These are phyloP conservation scores for Diabrotica undecimpunctata DNA, from an alignment of 1,140 invertebrate genomes.

Conservation along the genomic window DNA sequence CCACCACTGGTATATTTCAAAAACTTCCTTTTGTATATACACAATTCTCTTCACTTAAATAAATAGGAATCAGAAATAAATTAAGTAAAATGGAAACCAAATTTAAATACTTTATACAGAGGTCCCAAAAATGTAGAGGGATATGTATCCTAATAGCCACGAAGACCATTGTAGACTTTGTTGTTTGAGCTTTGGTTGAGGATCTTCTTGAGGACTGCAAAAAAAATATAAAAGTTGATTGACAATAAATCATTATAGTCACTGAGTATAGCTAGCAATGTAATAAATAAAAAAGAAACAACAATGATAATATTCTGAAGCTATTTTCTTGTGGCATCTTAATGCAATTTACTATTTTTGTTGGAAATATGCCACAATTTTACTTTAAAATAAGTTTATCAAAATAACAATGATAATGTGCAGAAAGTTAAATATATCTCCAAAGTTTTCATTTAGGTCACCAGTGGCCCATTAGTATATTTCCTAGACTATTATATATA, in stretches of 20 bases:
- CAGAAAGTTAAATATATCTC: no score
- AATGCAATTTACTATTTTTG: no score
- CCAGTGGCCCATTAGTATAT: no score
- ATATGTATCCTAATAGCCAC: conserved; percentile 37
- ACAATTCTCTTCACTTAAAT: neutral
- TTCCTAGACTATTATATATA: no score
- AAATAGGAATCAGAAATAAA: neutral
- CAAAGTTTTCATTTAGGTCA: no score
- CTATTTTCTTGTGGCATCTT: no score
- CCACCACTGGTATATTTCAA: neutral
- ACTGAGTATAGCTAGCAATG: neutral
- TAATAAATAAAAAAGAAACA: no score
- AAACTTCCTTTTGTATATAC: neutral
- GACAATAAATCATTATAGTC: neutral
- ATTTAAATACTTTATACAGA: neutral
- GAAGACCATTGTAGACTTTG: conserved; percentile 72
- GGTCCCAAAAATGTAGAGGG: neutral
- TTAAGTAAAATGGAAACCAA: neutral
- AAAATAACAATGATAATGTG: no score
- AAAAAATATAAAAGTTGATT: conserved; percentile 32
- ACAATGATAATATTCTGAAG: no score
- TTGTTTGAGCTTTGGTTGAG: conserved; percentile 65
- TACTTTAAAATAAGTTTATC: no score
- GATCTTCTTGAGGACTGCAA: conserved; percentile 66
- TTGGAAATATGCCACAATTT: no score